These are phyloP conservation scores for Drosophila suboccidentalis DNA, from an alignment of 2,888 invertebrate species.

Conservation along the genomic window DNA sequence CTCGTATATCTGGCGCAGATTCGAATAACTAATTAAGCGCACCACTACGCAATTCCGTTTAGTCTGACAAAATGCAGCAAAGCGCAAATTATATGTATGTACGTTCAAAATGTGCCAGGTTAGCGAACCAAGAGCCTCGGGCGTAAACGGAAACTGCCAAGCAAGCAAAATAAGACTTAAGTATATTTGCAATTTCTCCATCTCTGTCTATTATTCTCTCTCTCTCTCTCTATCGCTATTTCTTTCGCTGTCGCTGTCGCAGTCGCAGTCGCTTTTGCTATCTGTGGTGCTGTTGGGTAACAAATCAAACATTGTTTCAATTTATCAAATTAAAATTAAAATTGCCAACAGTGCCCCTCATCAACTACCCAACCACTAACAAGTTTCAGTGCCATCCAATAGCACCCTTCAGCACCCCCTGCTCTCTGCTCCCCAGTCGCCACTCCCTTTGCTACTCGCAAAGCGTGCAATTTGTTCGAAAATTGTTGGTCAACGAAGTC, in stretches of 20 bases:
- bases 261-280: neutral
- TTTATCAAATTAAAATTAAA: slow-evolving; percentile 75
- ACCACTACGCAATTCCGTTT: slow-evolving; percentile 23
- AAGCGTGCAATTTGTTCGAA: slow-evolving; percentile 42
- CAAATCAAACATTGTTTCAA: slow-evolving; percentile 57
- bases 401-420: neutral
- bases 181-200: slow-evolving; percentile 33
- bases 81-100: slow-evolving; percentile 40
- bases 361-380: slow-evolving; percentile 13
- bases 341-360: slow-evolving; percentile 44
- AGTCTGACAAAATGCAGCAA: slow-evolving; percentile 27
- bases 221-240: neutral
- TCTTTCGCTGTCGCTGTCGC: neutral
- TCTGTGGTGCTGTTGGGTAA: slow-evolving; percentile 19
- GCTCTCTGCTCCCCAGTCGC: too few relatives aligned
- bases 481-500: slow-evolving; percentile 56
- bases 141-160: slow-evolving; percentile 27
- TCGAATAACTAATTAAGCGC: slow-evolving; percentile 68
- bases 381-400: neutral
- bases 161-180: slow-evolving; percentile 29
- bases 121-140: slow-evolving; percentile 28
- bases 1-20: slow-evolving; percentile 50
- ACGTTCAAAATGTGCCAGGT: slow-evolving; percentile 51
- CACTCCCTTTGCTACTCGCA: neutral
- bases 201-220: neutral